Percentiles rank a stretch among this genome's conserved stretches.
Evolutionary conservation across 2,888 invertebrate genomes (phyloP).

Genomic region (Drosophila pseudotalamancana): DNA sequence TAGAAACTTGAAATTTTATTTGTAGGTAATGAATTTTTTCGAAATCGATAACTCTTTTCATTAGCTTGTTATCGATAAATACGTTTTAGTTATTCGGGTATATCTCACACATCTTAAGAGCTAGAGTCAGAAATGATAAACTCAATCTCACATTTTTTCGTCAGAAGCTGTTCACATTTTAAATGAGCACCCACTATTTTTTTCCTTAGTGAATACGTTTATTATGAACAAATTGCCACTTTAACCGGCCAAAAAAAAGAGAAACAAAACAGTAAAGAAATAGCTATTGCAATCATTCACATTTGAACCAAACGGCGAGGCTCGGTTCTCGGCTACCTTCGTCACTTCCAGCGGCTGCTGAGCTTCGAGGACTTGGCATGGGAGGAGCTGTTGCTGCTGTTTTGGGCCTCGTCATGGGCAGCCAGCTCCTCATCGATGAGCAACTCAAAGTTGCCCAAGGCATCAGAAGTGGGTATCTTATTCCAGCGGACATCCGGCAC

Average conservation of each 20-base stretch:
- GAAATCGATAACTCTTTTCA: too few species aligned
- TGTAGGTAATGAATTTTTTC: too few species aligned
- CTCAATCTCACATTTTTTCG: too few species aligned
- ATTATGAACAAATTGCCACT: neutral
- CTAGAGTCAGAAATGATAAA: too few species aligned
- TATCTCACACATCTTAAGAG: too few species aligned
- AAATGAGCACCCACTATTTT: too few species aligned
- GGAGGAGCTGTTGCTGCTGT: slow-evolving; percentile 34
- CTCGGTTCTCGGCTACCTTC: slow-evolving; percentile 23
- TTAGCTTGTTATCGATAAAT: too few species aligned
- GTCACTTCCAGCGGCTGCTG: slow-evolving; percentile 82
- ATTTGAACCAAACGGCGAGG: neutral
- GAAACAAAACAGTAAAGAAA: neutral
- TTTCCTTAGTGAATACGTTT: neutral
- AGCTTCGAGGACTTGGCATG: slow-evolving; percentile 56
- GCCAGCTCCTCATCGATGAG: slow-evolving; percentile 93
- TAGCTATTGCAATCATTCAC: neutral
- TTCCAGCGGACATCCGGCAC: slow-evolving; percentile 95
- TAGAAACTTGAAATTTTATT: too few species aligned
- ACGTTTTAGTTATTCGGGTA: too few species aligned
- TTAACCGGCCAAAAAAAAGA: neutral
- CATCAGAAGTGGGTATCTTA: slow-evolving; percentile 90
- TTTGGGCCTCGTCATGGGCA: slow-evolving; percentile 86
- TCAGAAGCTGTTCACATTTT: too few species aligned
- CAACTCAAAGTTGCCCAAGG: slow-evolving; percentile 93